A percentile compares a stretch with the other conserved stretches of the same genome.
These are phyloP conservation scores for Drosophila saltans DNA, from an alignment of 1,140 invertebrate genomes.

Conservation along the genomic window DNA sequence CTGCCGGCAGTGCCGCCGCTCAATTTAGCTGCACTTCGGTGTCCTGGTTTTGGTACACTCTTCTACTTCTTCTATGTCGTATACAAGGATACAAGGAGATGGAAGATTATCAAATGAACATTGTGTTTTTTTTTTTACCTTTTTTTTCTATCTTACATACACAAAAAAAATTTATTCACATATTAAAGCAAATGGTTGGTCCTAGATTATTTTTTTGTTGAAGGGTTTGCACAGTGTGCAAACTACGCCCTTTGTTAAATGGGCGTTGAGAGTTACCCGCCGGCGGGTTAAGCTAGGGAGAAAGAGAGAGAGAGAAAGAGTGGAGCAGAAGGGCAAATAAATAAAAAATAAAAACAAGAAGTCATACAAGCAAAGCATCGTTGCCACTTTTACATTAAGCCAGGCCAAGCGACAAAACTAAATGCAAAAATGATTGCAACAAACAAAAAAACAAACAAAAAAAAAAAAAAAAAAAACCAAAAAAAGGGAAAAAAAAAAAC, in stretches of 20 bases:
- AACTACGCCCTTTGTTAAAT: slow-evolving; percentile 51
- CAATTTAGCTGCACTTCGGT: neutral
- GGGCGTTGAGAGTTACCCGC: slow-evolving; percentile 60
- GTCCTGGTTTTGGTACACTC: neutral
- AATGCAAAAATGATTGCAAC: slow-evolving; percentile 14
- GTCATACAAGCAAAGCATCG: slow-evolving; percentile 6
- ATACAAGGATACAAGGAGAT: neutral
- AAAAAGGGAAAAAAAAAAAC: slow-evolving; percentile 25
- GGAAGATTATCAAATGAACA: slow-evolving; percentile 2
- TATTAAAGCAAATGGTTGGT: slow-evolving; percentile 36
- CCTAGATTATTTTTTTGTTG: slow-evolving; percentile 39
- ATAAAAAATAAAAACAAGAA: neutral
- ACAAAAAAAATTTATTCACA: slow-evolving; percentile 2
- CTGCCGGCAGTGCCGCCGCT: neutral
- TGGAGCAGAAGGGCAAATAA: slow-evolving; percentile 19
- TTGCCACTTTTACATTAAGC: slow-evolving; percentile 36
- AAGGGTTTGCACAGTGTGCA: slow-evolving; percentile 57
- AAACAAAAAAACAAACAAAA: slow-evolving; percentile 20
- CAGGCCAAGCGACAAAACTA: slow-evolving; percentile 30
- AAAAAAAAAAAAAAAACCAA: slow-evolving; percentile 20
- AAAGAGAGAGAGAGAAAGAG: slow-evolving; percentile 7
- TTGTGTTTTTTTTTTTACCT: slow-evolving; percentile 15
- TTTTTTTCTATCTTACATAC: slow-evolving; percentile 1
- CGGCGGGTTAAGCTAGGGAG: slow-evolving; percentile 63
- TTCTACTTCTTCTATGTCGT: neutral